Evolutionary conservation across 1,140 invertebrate species (phyloP).

Genomic region (Drosophila seguyi): DNA sequence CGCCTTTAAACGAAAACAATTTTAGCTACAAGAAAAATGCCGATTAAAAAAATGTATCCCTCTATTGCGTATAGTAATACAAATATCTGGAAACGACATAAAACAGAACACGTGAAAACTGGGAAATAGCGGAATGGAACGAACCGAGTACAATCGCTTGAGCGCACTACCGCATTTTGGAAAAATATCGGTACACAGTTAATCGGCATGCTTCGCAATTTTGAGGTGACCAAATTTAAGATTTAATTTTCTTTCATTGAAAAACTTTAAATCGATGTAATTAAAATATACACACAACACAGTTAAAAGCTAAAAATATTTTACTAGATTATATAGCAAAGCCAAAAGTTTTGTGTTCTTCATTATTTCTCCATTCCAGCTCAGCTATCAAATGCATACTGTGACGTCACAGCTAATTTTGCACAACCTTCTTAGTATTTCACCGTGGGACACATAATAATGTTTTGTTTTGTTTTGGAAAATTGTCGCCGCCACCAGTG

Average conservation of each 20-base stretch:
- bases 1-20: conserved; percentile 44
- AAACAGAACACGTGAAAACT: conserved; percentile 72
- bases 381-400: no score
- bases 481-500: not conserved
- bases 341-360: not conserved
- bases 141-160: conserved; percentile 1
- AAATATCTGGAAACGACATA: conserved; percentile 70
- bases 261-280: not conserved
- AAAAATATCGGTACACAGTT: not conserved
- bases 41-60: conserved; percentile 72
- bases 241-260: not conserved
- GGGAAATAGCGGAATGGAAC: conserved; percentile 53
- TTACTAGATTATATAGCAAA: not conserved
- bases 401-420: conserved; percentile 15
- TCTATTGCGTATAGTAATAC: conserved; percentile 64
- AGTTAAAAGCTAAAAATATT: not conserved
- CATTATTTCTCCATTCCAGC: not conserved
- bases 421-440: conserved; percentile 13
- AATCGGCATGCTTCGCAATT: conserved; percentile 25
- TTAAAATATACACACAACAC: not conserved
- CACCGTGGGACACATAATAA: not conserved
- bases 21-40: conserved; percentile 61
- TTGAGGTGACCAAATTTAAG: not conserved
- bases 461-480: conserved; percentile 48
- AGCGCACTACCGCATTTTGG: conserved; percentile 16